These are phyloP conservation scores for Synchiropus splendidus DNA, from an alignment of 2,113 vertebrate species.

Conservation along the genomic window DNA sequence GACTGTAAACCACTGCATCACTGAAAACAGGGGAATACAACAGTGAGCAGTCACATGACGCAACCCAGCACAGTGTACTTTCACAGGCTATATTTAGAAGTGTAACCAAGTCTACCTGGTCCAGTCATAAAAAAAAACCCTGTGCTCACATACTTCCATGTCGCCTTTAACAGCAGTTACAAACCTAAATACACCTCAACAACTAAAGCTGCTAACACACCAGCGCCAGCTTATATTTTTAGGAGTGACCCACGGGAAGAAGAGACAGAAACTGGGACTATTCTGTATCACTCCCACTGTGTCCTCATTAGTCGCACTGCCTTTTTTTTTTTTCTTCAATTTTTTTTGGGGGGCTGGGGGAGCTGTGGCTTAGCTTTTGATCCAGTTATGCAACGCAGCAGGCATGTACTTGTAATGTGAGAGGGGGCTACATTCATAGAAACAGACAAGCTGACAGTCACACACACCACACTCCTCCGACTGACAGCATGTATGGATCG, in stretches of 20 bases:
- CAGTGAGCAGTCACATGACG: no score
- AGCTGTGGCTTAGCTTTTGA: conserved; percentile 47
- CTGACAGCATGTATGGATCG: background rate
- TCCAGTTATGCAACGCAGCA: conserved; percentile 54
- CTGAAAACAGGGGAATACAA: no score
- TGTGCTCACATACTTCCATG: no score
- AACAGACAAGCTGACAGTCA: conserved; percentile 19
- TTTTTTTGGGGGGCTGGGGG: conserved; percentile 9
- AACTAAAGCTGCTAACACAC: conserved; percentile 22
- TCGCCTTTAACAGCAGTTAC: conserved; percentile 11
- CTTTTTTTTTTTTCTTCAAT: conserved; percentile 39
- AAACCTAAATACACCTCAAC: background rate
- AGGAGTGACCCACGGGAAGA: conserved; percentile 47
- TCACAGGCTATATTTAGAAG: no score
- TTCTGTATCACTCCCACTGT: conserved; percentile 40
- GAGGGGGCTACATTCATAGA: conserved; percentile 31
- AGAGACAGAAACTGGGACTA: conserved; percentile 58
- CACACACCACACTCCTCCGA: background rate
- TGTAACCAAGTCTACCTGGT: no score
- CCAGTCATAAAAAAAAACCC: no score
- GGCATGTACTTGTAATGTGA: conserved; percentile 51
- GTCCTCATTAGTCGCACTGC: conserved; percentile 57
- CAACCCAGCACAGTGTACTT: no score
- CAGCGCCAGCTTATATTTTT: conserved; percentile 37
- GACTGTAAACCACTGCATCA: no score